phyloP scores from a whole-genome alignment of 2,797 vertebrate genomes.

The Hippocampus kuda region DNA sequence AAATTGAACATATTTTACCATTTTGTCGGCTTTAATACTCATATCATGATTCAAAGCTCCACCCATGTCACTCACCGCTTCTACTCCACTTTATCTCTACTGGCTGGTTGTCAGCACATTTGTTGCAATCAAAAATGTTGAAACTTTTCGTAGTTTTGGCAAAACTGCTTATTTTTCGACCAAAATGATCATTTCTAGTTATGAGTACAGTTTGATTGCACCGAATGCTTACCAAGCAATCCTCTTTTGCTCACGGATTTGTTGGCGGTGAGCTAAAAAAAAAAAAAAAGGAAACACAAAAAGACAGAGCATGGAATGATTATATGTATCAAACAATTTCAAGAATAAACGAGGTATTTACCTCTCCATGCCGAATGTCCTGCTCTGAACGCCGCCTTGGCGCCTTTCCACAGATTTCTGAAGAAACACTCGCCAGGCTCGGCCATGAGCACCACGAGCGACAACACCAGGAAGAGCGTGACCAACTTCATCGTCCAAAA shows the following conservation, averaged over 20 bases:
- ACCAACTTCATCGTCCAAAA: constrained; percentile 5
- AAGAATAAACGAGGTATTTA: neutral
- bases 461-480: constrained; percentile 9
- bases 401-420: neutral
- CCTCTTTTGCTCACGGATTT: neutral
- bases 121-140: no score
- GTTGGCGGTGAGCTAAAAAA: neutral
- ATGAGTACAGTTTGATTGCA: neutral
- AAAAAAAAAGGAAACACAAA: neutral
- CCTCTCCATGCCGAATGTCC: neutral
- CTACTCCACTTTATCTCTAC: no score
- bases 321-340: neutral
- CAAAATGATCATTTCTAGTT: no score
- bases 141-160: no score
- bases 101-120: no score
- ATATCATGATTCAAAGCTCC: no score
- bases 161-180: no score
- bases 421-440: constrained; percentile 18
- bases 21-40: no score
- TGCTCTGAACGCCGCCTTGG: neutral
- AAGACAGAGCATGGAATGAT: neutral
- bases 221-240: neutral
- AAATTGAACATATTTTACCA: no score
- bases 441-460: constrained; percentile 17
- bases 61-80: no score